phyloP scores from a whole-genome alignment of 2,113 vertebrate genomes.

The Orthochromis malagaraziensis region DNA sequence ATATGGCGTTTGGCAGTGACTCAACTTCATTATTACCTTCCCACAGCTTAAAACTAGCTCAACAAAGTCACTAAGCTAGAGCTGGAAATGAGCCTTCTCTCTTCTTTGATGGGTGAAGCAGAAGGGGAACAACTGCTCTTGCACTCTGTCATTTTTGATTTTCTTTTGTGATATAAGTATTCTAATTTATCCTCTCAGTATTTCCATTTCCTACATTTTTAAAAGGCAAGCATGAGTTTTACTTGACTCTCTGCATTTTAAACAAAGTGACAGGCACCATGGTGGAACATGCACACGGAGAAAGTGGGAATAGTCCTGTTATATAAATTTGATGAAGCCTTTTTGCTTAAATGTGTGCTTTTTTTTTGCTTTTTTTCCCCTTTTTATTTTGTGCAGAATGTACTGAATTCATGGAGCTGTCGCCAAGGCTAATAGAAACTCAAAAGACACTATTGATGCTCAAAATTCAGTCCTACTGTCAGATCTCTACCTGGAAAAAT shows the following conservation, averaged over 20 bases:
- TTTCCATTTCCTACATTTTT: background rate
- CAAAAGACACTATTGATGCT: background rate
- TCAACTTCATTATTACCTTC: constrained; percentile 62
- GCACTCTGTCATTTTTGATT: background rate
- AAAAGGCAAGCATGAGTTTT: background rate
- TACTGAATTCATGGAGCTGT: background rate
- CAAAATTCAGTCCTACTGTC: background rate
- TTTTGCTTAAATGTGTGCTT: background rate
- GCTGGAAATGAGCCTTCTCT: background rate
- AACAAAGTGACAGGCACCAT: background rate
- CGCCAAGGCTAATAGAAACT: background rate
- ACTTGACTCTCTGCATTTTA: background rate
- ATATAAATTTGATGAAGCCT: background rate
- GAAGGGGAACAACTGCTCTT: background rate
- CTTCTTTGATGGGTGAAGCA: background rate
- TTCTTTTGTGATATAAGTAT: background rate
- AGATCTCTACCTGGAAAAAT: background rate
- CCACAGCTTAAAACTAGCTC: constrained; percentile 33
- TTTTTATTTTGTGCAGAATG: background rate
- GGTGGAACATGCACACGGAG: background rate
- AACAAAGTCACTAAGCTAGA: constrained; percentile 27
- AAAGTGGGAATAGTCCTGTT: background rate
- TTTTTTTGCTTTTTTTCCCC: background rate
- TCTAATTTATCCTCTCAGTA: background rate
- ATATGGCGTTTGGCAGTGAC: constrained; percentile 38